Evolutionary conservation across 2,113 vertebrate genomes (phyloP).

Genomic region (Triplophysa siluroides): DNA sequence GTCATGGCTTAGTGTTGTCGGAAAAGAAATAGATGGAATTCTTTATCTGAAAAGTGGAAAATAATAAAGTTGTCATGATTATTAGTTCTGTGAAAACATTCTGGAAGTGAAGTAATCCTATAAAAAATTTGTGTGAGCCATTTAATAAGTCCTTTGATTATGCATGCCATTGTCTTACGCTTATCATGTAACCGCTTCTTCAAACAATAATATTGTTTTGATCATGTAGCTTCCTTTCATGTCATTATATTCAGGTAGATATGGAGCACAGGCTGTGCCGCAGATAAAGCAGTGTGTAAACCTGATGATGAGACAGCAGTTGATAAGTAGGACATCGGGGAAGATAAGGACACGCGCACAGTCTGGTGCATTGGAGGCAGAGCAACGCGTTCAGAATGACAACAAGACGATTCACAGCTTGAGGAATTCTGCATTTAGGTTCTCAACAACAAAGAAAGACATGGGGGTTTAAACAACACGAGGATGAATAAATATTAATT

Average conservation of each 20-base stretch:
- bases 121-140: not conserved
- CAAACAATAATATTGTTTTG: not conserved
- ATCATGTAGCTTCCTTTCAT: slow-evolving; percentile 7
- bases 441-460: too few species aligned
- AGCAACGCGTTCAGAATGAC: not conserved
- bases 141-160: not conserved
- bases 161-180: not conserved
- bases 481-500: too few species aligned
- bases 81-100: too few species aligned
- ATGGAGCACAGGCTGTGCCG: slow-evolving; percentile 7
- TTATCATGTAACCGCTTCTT: not conserved
- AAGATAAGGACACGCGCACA: slow-evolving; percentile 36
- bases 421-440: too few species aligned
- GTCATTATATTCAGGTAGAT: slow-evolving; percentile 1
- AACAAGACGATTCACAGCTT: not conserved
- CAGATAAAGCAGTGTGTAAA: slow-evolving; percentile 29
- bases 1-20: too few species aligned
- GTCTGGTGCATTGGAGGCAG: not conserved
- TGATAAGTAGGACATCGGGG: slow-evolving; percentile 19
- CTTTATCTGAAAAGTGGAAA: too few species aligned
- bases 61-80: too few species aligned
- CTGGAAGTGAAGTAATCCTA: not conserved
- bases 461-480: too few species aligned
- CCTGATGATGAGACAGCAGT: slow-evolving; percentile 27
- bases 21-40: too few species aligned